Conservation (phyloP, 2,888 invertebrate genomes). For the Caenorhabditis panamensis region DNA sequence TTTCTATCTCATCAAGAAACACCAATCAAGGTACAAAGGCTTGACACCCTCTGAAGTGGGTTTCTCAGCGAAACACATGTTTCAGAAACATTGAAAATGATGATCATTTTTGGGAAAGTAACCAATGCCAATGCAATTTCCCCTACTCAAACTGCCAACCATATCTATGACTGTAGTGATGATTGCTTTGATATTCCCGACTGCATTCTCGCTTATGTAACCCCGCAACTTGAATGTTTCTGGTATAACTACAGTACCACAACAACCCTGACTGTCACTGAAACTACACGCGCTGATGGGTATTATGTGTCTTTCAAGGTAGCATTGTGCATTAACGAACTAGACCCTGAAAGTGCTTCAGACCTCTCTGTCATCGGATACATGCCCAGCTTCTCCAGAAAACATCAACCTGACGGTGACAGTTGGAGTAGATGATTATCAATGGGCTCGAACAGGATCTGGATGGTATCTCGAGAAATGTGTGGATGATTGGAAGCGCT, state of each 20-base stretch:
- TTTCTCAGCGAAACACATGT: no score
- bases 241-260: not conserved
- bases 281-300: conserved; percentile 2
- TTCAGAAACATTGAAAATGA: conserved; percentile 17
- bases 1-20: no score
- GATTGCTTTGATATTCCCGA: not conserved
- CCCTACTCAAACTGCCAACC: not conserved
- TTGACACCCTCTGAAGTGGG: no score
- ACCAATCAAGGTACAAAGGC: no score
- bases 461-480: conserved; percentile 13
- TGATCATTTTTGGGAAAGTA: conserved; percentile 9
- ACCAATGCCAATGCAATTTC: not conserved
- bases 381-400: not conserved
- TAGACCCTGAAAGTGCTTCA: not conserved
- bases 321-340: no score
- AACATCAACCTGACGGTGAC: not conserved
- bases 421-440: not conserved
- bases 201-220: conserved; percentile 13
- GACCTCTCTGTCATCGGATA: not conserved
- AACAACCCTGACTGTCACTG: not conserved
- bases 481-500: conserved; percentile 16
- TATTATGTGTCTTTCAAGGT: conserved; percentile 30
- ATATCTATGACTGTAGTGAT: not conserved
- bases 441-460: not conserved
- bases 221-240: not conserved